phyloP scores from a whole-genome alignment of 2,113 vertebrate genomes.

The Ammodytes dubius region DNA sequence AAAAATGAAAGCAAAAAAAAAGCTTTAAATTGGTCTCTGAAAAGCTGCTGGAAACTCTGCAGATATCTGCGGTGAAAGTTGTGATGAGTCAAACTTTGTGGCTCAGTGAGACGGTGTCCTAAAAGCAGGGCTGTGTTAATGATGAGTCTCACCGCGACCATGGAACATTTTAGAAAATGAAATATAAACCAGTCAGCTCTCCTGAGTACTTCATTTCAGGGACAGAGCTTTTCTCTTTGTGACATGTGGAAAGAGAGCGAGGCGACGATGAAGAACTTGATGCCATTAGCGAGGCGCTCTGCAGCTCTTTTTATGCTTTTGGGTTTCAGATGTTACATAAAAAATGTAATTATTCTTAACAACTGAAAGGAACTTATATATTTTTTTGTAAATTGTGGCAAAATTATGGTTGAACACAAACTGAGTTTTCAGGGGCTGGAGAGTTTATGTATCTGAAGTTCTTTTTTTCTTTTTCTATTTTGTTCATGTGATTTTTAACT shows the following conservation, averaged over 20 bases:
- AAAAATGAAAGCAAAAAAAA: conserved; percentile 39
- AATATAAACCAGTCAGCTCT: conserved; percentile 35
- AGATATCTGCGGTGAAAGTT: conserved; percentile 33
- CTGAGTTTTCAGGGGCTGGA: conserved; percentile 86
- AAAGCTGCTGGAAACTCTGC: conserved; percentile 32
- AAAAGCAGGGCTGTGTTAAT: conserved; percentile 27
- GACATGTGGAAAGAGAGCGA: conserved; percentile 44
- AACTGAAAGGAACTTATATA: conserved; percentile 90
- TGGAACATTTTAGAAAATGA: conserved; percentile 18
- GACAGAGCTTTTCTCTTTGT: conserved; percentile 40
- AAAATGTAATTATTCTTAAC: conserved; percentile 58
- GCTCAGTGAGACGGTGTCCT: conserved; percentile 2
- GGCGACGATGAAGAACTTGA: conserved; percentile 86
- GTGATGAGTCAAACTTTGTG: background rate
- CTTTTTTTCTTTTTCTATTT: conserved; percentile 77
- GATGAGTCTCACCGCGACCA: conserved; percentile 9
- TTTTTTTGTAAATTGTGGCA: conserved; percentile 95
- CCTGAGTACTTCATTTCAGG: conserved; percentile 2
- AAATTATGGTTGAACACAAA: conserved; percentile 87
- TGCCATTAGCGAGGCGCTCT: conserved; percentile 90
- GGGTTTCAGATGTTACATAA: conserved; percentile 83
- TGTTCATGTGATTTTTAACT: conserved; percentile 86
- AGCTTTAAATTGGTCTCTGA: conserved; percentile 60
- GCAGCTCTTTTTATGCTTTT: conserved; percentile 91
- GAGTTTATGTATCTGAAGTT: conserved; percentile 94